Base-by-base conservation (phyloP, 2,113 vertebrate species). In the Hippocampus comes region DNA sequence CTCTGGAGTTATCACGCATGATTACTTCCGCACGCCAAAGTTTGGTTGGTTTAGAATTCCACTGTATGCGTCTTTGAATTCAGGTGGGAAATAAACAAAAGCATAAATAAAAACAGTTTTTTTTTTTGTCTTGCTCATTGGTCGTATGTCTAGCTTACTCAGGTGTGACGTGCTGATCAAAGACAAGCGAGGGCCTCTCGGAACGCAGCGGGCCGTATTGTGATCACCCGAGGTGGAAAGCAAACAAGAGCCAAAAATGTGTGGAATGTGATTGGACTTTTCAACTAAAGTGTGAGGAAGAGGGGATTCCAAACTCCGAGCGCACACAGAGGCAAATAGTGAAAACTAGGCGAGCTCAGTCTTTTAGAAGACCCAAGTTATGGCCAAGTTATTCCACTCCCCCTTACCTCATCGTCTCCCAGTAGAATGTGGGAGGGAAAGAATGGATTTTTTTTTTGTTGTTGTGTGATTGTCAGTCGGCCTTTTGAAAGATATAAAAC, bases 261-360 rank as follows among this genome's bases (percentile, higher is more conserved):
- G 73, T 78, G 88, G 88, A 89, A 91, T 91, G 88, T 77, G 79
- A 79, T 63, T 56, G 75, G 80, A 88, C 83, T 78, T 86, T 73
- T 86, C 82, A 79, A 82, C 86, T 80, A 80, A 68, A 85, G 69
- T 75, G 38, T 70, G 83, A 87, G 79, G 72, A 84, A 73, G 34
- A 86, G 73, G 74, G 66, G 55, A 74, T 84, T 77, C 72, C 56
- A 82, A 85, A 82, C 67, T 81, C 71, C 63, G 25, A 20, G 71
- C 27, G 5, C 78, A 87, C 27, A 7, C 68, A 70, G 46, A 72
- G 53, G 42, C 71, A 38, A 56, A 69, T 48, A 73, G 72, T 67
- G 27, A 72, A 55, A 68, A 75, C 70, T 17, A 15, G 41, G 38
- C 41, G 8, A 65, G 38, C 72, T 67, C 59, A 27, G 67, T 42